These are phyloP conservation scores for Chydorus sphaericus DNA, from an alignment of 2,888 invertebrate genomes.

Conservation along the genomic window DNA sequence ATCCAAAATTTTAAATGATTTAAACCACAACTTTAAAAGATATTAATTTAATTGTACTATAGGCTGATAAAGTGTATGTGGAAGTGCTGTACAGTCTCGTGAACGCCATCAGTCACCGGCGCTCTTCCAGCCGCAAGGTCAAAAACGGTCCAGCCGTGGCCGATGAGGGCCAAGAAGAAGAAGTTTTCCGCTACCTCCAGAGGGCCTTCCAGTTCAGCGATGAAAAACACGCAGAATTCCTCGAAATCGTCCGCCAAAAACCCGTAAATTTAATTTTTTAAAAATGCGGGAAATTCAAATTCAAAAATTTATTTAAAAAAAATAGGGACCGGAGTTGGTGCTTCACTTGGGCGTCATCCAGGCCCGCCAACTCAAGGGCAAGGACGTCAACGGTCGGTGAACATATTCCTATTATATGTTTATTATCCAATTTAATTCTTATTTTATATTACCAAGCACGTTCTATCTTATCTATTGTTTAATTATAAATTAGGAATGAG, in stretches of 20 bases:
- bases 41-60: background rate
- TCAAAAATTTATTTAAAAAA: too few species aligned
- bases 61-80: conserved; percentile 75
- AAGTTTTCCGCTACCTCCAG: conserved; percentile 57
- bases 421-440: background rate
- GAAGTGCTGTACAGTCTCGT: conserved; percentile 68
- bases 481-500: conserved; percentile 48
- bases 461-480: background rate
- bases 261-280: conserved; percentile 33
- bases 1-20: too few species aligned
- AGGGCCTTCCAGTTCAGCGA: conserved; percentile 65
- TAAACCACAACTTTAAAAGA: too few species aligned
- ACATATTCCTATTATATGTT: background rate
- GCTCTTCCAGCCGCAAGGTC: too few species aligned
- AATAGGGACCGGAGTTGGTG: conserved; percentile 62
- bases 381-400: conserved; percentile 57
- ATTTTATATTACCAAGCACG: background rate
- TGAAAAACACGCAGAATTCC: conserved; percentile 53
- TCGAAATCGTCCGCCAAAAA: conserved; percentile 55
- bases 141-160: too few species aligned
- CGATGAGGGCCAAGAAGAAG: conserved; percentile 46
- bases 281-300: too few species aligned
- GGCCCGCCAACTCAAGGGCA: conserved; percentile 67
- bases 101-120: conserved; percentile 70
- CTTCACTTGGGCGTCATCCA: conserved; percentile 74